Conservation (phyloP, 2,888 invertebrate genomes). For the Trissolcus brochymenae region DNA sequence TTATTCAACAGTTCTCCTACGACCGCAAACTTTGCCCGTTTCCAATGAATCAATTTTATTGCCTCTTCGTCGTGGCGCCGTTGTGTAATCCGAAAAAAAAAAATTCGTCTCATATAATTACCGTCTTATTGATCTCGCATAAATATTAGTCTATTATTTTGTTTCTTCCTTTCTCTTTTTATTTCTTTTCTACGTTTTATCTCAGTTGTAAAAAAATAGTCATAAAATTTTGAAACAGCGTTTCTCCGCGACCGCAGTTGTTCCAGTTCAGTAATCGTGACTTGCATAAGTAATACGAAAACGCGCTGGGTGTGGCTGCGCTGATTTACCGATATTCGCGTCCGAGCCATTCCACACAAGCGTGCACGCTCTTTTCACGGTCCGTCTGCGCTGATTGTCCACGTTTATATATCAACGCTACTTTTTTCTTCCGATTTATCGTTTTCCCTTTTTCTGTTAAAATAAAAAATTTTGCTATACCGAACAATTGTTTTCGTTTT, state of each 20-base stretch:
- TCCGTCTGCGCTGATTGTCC: not conserved
- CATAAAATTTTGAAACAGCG: not conserved
- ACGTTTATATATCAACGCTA: not conserved
- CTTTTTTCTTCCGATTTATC: not conserved
- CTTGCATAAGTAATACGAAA: slow-evolving; percentile 55
- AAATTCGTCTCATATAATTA: too few species aligned
- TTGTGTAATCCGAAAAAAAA: too few species aligned
- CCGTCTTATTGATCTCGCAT: too few species aligned
- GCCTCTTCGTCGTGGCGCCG: slow-evolving; percentile 1
- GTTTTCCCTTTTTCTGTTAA: slow-evolving; percentile 11
- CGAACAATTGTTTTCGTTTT: too few species aligned
- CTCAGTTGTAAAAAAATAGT: too few species aligned
- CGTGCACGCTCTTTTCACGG: slow-evolving; percentile 1
- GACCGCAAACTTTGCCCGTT: slow-evolving; percentile 2
- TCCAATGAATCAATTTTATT: slow-evolving; percentile 26
- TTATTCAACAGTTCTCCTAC: slow-evolving; percentile 13
- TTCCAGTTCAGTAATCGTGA: slow-evolving; percentile 57
- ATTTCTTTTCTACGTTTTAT: too few species aligned
- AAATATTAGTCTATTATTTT: too few species aligned
- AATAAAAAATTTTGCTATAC: slow-evolving; percentile 3
- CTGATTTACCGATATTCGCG: slow-evolving; percentile 45
- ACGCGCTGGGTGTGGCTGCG: slow-evolving; percentile 48
- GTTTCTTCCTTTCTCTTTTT: too few species aligned
- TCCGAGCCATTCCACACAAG: slow-evolving; percentile 23
- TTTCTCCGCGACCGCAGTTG: slow-evolving; percentile 33